These are phyloP conservation scores for Porites evermanni DNA, from an alignment of 92 coral and sea anemone genomes.

Conservation along the genomic window DNA sequence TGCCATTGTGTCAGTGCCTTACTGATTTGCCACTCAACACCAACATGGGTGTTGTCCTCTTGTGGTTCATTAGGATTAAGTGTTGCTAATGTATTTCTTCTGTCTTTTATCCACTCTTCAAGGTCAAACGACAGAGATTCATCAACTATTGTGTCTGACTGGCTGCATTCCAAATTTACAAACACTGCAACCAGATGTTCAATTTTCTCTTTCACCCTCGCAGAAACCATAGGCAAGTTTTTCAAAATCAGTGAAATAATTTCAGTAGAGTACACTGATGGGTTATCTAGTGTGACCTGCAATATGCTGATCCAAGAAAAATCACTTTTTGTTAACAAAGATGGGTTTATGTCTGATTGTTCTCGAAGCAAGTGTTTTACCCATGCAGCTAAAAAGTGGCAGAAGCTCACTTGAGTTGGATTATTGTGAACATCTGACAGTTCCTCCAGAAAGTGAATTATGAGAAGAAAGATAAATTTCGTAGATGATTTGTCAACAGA, in stretches of 20 bases:
- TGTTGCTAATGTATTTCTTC: not conserved
- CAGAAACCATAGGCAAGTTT: constrained; percentile 49
- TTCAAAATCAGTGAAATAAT: constrained; percentile 63
- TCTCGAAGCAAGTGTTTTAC: constrained; percentile 20
- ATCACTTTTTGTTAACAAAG: constrained; percentile 37
- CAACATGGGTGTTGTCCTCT: not conserved
- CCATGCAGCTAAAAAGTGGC: constrained; percentile 36
- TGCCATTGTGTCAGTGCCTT: constrained; percentile 67
- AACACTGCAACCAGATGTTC: constrained; percentile 34
- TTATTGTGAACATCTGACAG: not conserved
- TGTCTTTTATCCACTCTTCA: constrained; percentile 11
- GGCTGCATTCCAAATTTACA: not conserved
- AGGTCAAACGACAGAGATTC: constrained; percentile 14
- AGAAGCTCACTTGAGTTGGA: not conserved
- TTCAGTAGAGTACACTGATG: constrained; percentile 21
- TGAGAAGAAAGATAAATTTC: constrained; percentile 68
- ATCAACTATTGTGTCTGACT: not conserved
- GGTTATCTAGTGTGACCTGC: constrained; percentile 65
- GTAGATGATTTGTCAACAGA: constrained; percentile 71
- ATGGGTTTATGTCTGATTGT: constrained; percentile 1
- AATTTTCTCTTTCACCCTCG: constrained; percentile 52
- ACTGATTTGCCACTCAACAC: constrained; percentile 56
- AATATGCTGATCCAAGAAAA: constrained; percentile 72
- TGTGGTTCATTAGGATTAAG: not conserved
- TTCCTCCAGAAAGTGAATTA: constrained; percentile 49